These are phyloP conservation scores for Eupeodes luniger DNA, from an alignment of 2,888 invertebrate genomes.

Conservation along the genomic window DNA sequence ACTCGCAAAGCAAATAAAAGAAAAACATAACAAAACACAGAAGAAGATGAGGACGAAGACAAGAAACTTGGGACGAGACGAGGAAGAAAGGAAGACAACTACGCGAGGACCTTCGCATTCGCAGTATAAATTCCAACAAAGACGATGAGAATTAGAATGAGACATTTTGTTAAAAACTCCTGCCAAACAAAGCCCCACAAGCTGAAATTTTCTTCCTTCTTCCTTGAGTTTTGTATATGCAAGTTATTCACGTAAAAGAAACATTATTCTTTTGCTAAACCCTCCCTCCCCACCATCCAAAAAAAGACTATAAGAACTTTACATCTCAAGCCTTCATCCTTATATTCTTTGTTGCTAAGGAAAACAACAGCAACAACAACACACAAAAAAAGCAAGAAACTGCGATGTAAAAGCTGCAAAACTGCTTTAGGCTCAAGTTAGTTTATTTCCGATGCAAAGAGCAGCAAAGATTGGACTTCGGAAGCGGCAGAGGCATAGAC, in stretches of 20 bases:
- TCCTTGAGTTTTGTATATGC: conserved; percentile 48
- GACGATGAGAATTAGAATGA: conserved; percentile 38
- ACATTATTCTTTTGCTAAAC: conserved; percentile 57
- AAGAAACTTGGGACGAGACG: background rate
- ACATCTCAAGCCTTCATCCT: conserved; percentile 37
- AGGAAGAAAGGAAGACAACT: conserved; percentile 2
- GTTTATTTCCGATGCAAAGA: conserved; percentile 65
- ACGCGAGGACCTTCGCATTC: background rate
- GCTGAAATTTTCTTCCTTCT: conserved; percentile 33
- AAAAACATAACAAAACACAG: background rate
- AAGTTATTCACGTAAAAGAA: conserved; percentile 71
- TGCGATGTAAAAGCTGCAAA: conserved; percentile 48
- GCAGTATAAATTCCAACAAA: background rate
- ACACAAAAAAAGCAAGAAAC: conserved; percentile 23
- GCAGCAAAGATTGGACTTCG: conserved; percentile 55
- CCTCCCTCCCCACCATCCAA: background rate
- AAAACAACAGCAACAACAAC: background rate
- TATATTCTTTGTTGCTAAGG: conserved; percentile 24
- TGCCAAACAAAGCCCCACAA: conserved; percentile 52
- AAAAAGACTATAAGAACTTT: conserved; percentile 35
- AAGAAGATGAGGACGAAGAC: background rate
- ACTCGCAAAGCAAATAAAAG: background rate
- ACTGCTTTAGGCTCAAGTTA: conserved; percentile 70
- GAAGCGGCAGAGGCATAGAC: background rate
- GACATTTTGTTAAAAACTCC: conserved; percentile 44